Evolutionary conservation across 2,113 vertebrate genomes (phyloP).

Genomic region (Neodon shergylaensis): DNA sequence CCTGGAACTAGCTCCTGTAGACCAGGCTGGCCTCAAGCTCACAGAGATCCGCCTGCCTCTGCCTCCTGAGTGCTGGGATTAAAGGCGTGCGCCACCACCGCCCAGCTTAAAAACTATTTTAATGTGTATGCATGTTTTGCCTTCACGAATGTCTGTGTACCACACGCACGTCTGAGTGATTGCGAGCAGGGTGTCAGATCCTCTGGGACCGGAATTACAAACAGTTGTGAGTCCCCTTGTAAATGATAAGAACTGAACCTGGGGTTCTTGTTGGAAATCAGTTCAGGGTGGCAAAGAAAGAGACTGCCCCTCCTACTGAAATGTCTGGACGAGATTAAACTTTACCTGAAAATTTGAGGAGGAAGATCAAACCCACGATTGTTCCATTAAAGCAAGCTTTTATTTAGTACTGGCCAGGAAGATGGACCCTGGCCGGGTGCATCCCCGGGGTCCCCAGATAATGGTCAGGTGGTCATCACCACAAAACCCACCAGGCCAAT

Average conservation of each 20-base stretch:
- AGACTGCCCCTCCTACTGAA: background rate
- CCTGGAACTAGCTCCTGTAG: no score
- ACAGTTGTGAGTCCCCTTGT: background rate
- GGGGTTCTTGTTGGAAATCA: background rate
- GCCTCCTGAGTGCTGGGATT: no score
- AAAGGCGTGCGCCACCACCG: no score
- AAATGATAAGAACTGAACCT: background rate
- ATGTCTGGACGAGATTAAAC: background rate
- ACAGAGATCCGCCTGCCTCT: no score
- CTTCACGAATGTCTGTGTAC: background rate
- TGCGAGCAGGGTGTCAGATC: background rate
- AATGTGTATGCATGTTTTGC: background rate
- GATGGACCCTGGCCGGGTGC: no score
- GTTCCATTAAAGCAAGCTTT: background rate
- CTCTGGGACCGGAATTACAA: background rate
- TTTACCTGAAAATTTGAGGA: background rate
- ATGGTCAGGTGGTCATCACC: background rate
- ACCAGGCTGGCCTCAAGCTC: no score
- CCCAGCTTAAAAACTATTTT: background rate
- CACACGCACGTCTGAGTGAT: background rate
- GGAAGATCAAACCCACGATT: background rate
- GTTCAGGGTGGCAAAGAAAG: background rate
- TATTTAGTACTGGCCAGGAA: background rate
- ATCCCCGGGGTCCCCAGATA: background rate
- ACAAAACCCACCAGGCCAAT: background rate